phyloP scores from a whole-genome alignment of 2,888 invertebrate genomes.

The Drosophila mayaguana region DNA sequence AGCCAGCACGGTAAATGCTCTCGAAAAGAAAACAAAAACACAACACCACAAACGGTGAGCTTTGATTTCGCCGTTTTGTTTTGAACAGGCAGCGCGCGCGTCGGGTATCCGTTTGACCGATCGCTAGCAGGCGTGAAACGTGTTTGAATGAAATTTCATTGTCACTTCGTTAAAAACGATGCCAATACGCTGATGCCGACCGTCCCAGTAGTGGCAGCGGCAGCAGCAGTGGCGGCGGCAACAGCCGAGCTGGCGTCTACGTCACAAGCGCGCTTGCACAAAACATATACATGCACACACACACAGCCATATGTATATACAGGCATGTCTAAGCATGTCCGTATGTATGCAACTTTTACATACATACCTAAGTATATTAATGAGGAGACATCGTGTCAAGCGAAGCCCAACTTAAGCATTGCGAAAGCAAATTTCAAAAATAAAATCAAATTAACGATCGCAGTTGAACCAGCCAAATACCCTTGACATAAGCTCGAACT shows the following conservation, averaged over 20 bases:
- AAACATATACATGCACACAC: slow-evolving; percentile 24
- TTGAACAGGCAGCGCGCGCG: slow-evolving; percentile 35
- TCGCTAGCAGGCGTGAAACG: slow-evolving; percentile 68
- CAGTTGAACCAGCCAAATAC: slow-evolving; percentile 46
- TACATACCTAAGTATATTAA: slow-evolving; percentile 62
- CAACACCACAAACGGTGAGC: slow-evolving; percentile 19
- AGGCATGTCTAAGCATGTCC: slow-evolving; percentile 13
- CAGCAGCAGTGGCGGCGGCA: slow-evolving; percentile 22
- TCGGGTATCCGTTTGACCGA: slow-evolving; percentile 68
- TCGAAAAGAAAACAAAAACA: slow-evolving; percentile 1
- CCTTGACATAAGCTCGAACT: slow-evolving; percentile 55
- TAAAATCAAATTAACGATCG: slow-evolving; percentile 42
- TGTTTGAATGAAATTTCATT: slow-evolving; percentile 81
- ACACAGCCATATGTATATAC: background rate
- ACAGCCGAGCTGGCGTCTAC: slow-evolving; percentile 57
- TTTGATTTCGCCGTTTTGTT: slow-evolving; percentile 42
- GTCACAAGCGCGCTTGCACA: slow-evolving; percentile 65
- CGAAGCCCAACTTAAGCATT: slow-evolving; percentile 64
- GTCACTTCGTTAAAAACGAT: slow-evolving; percentile 65
- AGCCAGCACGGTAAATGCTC: slow-evolving; percentile 32
- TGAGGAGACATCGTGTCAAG: slow-evolving; percentile 70
- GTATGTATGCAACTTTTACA: slow-evolving; percentile 28
- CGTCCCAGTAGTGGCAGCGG: slow-evolving; percentile 10
- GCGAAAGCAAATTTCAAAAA: slow-evolving; percentile 74
- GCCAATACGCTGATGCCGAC: slow-evolving; percentile 42